These are phyloP conservation scores for Eleutherodactylus coqui DNA, from an alignment of 2,797 vertebrate genomes.

Conservation along the genomic window DNA sequence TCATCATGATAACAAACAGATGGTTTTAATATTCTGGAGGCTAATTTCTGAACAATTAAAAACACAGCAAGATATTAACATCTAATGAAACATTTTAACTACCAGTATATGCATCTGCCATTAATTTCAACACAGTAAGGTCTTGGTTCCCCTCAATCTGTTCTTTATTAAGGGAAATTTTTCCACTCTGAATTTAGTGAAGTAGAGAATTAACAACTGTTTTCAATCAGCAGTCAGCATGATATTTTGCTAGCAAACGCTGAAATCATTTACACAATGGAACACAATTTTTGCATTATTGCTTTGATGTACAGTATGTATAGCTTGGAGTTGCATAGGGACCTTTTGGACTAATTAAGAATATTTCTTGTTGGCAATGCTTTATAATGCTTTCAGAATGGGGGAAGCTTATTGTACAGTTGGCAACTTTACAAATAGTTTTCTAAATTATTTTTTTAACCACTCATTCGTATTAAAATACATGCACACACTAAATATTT, in stretches of 20 bases:
- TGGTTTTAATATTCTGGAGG: slow-evolving; percentile 97
- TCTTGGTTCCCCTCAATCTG: slow-evolving; percentile 93
- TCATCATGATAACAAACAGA: slow-evolving; percentile 94
- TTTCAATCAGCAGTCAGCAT: slow-evolving; percentile 94
- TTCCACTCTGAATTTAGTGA: slow-evolving; percentile 90
- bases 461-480: not conserved
- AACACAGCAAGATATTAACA: slow-evolving; percentile 96
- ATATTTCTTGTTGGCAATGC: slow-evolving; percentile 61
- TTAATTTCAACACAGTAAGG: slow-evolving; percentile 94
- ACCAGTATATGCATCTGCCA: slow-evolving; percentile 94
- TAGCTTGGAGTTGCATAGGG: slow-evolving; percentile 69
- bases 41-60: slow-evolving; percentile 99
- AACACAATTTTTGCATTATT: slow-evolving; percentile 80
- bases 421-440: slow-evolving; percentile 8
- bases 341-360: slow-evolving; percentile 69
- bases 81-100: slow-evolving; percentile 99
- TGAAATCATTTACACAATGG: slow-evolving; percentile 80
- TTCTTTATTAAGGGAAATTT: slow-evolving; percentile 88
- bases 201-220: slow-evolving; percentile 98
- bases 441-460: not conserved
- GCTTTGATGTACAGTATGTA: slow-evolving; percentile 77
- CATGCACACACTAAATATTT: not conserved
- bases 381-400: slow-evolving; percentile 39
- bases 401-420: slow-evolving; percentile 16
- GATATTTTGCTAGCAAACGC: slow-evolving; percentile 79